Percentiles rank a stretch among this genome's conserved stretches.
phyloP scores from a whole-genome alignment of 2,888 invertebrate genomes.

The Clivina fossor region DNA sequence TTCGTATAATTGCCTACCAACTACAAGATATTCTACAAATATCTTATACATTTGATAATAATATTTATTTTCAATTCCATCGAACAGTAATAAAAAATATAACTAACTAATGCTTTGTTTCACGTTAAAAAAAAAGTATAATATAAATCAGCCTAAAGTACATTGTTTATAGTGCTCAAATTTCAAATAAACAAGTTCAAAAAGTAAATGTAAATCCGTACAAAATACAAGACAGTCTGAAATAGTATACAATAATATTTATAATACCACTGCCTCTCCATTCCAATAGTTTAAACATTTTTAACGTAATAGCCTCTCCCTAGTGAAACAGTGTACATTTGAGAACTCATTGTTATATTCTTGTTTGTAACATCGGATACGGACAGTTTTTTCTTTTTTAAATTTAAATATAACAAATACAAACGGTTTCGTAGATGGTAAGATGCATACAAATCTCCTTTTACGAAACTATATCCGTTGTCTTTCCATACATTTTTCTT shows the following conservation, averaged over 20 bases:
- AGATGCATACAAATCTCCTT: no score
- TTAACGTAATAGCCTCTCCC: not conserved
- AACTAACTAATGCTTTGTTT: no score
- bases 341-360: conserved; percentile 29
- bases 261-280: conserved; percentile 34
- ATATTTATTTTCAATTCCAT: no score
- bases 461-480: conserved; percentile 22
- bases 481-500: conserved; percentile 31
- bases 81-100: no score
- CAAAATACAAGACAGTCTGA: conserved; percentile 35
- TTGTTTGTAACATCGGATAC: conserved; percentile 17
- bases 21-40: no score
- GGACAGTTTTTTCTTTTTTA: conserved; percentile 17
- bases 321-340: conserved; percentile 26
- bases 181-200: conserved; percentile 34
- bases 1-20: no score
- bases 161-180: conserved; percentile 32
- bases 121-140: no score
- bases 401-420: no score
- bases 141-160: no score
- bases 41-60: no score
- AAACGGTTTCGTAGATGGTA: no score
- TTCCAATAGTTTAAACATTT: conserved; percentile 24
- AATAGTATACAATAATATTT: conserved; percentile 35
- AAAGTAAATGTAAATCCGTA: conserved; percentile 32